phyloP scores from a whole-genome alignment of 2,797 vertebrate genomes.

The Vipera ursinii region DNA sequence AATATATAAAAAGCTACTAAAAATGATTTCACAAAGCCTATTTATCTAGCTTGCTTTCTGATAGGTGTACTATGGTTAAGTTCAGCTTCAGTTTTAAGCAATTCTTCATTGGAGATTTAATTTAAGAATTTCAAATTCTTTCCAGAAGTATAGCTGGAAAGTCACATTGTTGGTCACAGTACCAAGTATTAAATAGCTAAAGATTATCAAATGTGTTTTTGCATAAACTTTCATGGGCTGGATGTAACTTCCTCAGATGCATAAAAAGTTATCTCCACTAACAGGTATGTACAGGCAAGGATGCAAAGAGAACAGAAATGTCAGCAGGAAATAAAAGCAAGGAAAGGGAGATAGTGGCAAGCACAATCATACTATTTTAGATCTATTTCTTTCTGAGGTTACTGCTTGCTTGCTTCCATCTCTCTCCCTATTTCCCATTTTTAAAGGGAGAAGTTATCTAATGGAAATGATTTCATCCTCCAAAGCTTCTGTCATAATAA shows the following conservation, averaged over 20 bases:
- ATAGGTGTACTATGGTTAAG: background rate
- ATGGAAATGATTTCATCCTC: no score
- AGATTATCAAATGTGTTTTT: background rate
- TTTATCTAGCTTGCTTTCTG: background rate
- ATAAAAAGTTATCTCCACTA: background rate
- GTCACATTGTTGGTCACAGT: background rate
- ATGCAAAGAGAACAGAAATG: background rate
- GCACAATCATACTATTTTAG: background rate
- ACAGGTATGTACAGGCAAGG: background rate
- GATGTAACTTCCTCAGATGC: background rate
- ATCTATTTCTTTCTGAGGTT: background rate
- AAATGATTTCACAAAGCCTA: background rate
- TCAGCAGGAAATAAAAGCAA: background rate
- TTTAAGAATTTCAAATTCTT: background rate
- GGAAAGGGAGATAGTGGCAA: background rate
- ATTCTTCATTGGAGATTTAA: background rate
- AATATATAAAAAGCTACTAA: background rate
- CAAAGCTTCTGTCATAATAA: background rate
- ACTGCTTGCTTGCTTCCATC: background rate
- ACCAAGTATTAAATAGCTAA: background rate
- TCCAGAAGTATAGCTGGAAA: background rate
- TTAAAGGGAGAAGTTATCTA: background rate
- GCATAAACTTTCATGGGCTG: background rate
- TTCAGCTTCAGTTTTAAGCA: background rate
- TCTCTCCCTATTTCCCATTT: background rate